Base-by-base conservation (phyloP, 2,113 vertebrate genomes). In the Pachyramphus minor region DNA sequence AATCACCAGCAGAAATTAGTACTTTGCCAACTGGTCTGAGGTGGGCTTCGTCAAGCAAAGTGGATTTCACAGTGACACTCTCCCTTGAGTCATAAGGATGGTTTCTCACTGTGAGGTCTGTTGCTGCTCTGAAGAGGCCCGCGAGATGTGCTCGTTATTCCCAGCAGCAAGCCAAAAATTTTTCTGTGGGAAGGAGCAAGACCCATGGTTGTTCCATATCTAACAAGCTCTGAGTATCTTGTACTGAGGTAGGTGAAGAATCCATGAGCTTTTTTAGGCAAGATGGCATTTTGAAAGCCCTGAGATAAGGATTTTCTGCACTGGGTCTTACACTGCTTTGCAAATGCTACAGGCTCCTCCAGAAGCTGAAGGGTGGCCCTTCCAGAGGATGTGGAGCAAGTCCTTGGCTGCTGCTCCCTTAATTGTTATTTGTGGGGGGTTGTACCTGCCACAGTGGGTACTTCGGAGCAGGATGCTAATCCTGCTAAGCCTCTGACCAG, bases 31-130 rank as follows among this genome's bases (percentile, higher is more conserved):
- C 33, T 60, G 73, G 14, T 1, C 6, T 52, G 68, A 84, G 59
- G 22, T 45, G 69, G 64, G 50, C 37, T 75, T 84, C 1, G 4
- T 5, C 0, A 1, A 41, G 28, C 39, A 55, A 47, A 0, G 0
- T 28, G 14, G 15, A 6, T 92, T 81, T 81, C 41, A 42, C 37
- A 60, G 3, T 62, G 59, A 37, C 80, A 37, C 8, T 76, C 47
- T n/a, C 30, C 53, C 5, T 62, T 49, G 22, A 81, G 23, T 30
- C 52, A 1, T 24, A 41, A 44, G 59, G 59, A 30, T 41, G 24
- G 45, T 69, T 87, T 58, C 68, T 92, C 53, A 7, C n/a, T 44
- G 41, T 16, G 18, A 22, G 37, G 64, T 44, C 30, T 78, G 14
- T 44, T 58, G 47, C 68, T 68, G 47, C 71, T 62, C 55, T 35